phyloP scores from a whole-genome alignment of 2,888 invertebrate species.

The Dorcus hopei region DNA sequence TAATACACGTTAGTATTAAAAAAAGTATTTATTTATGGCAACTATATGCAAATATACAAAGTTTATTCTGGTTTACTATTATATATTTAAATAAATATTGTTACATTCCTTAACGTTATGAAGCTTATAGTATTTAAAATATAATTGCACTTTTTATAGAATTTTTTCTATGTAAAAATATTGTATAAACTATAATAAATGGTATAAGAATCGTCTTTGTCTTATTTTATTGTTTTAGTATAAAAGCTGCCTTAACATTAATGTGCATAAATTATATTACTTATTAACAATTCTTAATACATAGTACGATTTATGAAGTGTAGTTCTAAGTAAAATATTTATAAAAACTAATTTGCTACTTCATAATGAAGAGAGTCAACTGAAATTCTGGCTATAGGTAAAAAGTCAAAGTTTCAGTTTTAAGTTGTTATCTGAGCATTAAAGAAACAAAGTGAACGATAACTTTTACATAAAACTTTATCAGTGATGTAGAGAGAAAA shows the following conservation, averaged over 20 bases:
- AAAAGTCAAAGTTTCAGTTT: too few relatives aligned
- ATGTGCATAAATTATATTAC: too few relatives aligned
- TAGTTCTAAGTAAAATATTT: too few relatives aligned
- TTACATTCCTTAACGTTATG: conserved; percentile 35
- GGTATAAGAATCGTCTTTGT: not conserved
- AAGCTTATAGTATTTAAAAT: conserved; percentile 28
- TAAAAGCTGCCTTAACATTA: not conserved
- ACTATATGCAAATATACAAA: conserved; percentile 20
- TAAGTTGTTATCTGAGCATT: too few relatives aligned
- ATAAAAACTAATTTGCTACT: too few relatives aligned
- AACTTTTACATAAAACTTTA: too few relatives aligned
- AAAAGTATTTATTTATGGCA: conserved; percentile 26
- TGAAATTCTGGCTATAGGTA: too few relatives aligned
- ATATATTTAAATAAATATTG: conserved; percentile 20
- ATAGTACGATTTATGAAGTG: too few relatives aligned
- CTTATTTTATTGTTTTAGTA: not conserved
- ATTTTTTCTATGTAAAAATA: conserved; percentile 21
- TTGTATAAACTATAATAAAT: conserved; percentile 3
- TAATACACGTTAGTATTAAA: conserved; percentile 10
- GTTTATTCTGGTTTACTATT: conserved; percentile 5
- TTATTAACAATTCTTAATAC: too few relatives aligned
- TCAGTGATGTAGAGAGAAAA: too few relatives aligned
- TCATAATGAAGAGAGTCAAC: too few relatives aligned
- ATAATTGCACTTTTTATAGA: conserved; percentile 37
- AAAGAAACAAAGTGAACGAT: too few relatives aligned